Evolutionary conservation across 2,888 invertebrate species (phyloP).

Genomic region (Tipula vernalis): DNA sequence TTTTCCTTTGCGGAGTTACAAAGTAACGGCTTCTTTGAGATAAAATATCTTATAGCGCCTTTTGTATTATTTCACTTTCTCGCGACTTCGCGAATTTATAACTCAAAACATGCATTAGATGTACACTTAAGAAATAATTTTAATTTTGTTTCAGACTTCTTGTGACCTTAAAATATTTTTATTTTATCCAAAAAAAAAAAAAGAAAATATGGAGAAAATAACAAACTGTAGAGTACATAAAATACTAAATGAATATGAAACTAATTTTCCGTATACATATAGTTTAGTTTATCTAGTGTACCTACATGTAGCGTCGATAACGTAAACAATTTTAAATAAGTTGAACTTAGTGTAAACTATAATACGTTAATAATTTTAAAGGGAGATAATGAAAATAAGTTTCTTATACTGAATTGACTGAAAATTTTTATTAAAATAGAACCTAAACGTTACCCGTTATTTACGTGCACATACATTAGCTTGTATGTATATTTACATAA

Average conservation of each 20-base stretch:
- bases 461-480: background rate
- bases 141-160: background rate
- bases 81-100: background rate
- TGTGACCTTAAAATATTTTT: background rate
- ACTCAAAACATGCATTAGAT: background rate
- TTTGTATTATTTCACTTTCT: background rate
- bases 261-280: background rate
- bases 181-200: background rate
- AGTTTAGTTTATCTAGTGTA: background rate
- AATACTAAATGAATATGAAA: background rate
- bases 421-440: too few relatives aligned
- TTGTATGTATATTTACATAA: background rate
- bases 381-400: background rate
- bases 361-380: background rate
- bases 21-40: background rate
- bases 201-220: background rate
- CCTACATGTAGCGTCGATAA: background rate
- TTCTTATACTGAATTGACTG: too few relatives aligned
- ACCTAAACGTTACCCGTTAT: background rate
- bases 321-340: background rate
- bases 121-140: background rate
- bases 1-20: background rate
- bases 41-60: background rate
- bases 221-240: background rate
- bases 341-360: background rate